phyloP scores from a whole-genome alignment of 2,888 invertebrate species.

The Patella caerulea region DNA sequence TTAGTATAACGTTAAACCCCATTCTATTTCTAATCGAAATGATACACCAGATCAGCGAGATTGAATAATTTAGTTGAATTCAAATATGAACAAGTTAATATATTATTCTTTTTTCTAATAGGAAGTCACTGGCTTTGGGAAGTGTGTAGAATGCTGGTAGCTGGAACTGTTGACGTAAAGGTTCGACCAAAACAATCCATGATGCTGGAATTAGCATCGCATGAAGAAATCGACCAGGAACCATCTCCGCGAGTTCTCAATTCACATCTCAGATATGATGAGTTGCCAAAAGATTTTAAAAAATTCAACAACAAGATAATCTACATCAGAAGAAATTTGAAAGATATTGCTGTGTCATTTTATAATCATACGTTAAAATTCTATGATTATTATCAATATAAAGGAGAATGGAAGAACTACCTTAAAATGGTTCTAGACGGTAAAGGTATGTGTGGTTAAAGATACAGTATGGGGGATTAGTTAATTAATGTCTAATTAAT shows the following conservation, averaged over 20 bases:
- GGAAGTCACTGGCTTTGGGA: conserved; percentile 41
- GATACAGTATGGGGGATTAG: too few relatives aligned
- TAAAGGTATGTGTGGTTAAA: conserved; percentile 19
- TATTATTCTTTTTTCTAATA: background rate
- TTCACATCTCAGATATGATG: conserved; percentile 26
- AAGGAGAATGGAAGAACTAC: conserved; percentile 34
- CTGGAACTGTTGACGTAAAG: conserved; percentile 13
- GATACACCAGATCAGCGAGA: too few relatives aligned
- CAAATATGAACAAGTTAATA: background rate
- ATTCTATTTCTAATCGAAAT: too few relatives aligned
- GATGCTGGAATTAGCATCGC: conserved; percentile 31
- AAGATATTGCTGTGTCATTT: conserved; percentile 38
- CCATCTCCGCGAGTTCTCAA: conserved; percentile 32
- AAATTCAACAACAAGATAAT: conserved; percentile 29
- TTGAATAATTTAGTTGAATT: too few relatives aligned
- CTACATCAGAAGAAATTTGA: conserved; percentile 34
- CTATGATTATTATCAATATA: conserved; percentile 28
- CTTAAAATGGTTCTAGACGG: conserved; percentile 28
- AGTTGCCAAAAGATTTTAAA: conserved; percentile 21
- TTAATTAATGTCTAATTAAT: too few relatives aligned
- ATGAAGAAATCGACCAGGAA: conserved; percentile 15
- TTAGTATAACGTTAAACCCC: too few relatives aligned
- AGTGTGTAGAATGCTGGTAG: conserved; percentile 27
- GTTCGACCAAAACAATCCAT: conserved; percentile 25
- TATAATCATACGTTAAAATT: conserved; percentile 33